phyloP scores from a whole-genome alignment of 1,140 invertebrate species.

The Rhopalosiphum maidis region DNA sequence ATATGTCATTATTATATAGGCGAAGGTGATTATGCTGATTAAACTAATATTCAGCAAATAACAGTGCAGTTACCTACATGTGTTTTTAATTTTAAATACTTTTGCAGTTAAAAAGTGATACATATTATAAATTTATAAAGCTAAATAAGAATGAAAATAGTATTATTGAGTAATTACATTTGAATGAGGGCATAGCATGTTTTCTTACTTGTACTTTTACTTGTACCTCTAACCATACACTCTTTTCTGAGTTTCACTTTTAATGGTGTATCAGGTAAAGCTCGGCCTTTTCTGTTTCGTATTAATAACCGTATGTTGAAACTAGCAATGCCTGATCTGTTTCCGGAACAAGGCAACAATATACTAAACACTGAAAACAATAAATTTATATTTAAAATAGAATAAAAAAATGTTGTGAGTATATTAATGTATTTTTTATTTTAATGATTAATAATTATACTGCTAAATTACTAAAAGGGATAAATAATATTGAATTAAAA shows the following conservation, averaged over 20 bases:
- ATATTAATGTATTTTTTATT: neutral
- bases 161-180: slow-evolving; percentile 4
- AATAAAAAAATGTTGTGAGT: neutral
- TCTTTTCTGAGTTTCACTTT: slow-evolving; percentile 90
- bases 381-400: neutral
- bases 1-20: neutral
- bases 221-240: slow-evolving; percentile 89
- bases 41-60: neutral
- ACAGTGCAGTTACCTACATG: neutral
- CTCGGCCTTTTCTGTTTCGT: slow-evolving; percentile 75
- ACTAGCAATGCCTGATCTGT: slow-evolving; percentile 84
- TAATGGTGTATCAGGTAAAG: slow-evolving; percentile 87
- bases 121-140: neutral
- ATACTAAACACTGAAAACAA: slow-evolving; percentile 83
- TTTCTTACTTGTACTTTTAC: slow-evolving; percentile 57
- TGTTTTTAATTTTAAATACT: neutral
- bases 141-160: neutral
- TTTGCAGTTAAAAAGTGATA: neutral
- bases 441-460: neutral
- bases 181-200: slow-evolving; percentile 9
- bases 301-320: slow-evolving; percentile 89
- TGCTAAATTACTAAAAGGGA: no score
- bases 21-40: neutral
- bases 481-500: neutral
- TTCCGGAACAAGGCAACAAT: slow-evolving; percentile 86